Evolutionary conservation across 1,140 invertebrate species (phyloP), one percentile per base, ranked within the genome.

Genomic region (Heliconius eleuchia): DNA sequence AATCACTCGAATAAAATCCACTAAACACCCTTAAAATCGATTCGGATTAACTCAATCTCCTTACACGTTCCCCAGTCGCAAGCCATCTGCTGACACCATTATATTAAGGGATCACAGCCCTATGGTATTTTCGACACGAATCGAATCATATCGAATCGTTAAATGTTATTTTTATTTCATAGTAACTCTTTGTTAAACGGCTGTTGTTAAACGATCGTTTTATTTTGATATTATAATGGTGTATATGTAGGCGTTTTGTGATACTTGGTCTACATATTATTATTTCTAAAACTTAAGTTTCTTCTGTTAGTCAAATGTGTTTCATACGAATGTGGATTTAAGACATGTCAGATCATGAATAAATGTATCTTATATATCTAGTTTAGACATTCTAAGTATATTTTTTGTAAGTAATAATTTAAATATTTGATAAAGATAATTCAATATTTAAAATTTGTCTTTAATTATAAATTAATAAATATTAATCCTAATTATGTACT

Each of bases 131-230:
- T 60, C 71, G 60, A 83, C 80, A 86, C 83, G 83, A 87, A 66
- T 66, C 83, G 83, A 87, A 66, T 66, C 55, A 7, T 60, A 60
- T 55, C 46, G 42, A 52, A 80, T 77, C 75, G 79, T 79, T 84
- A 89, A 90, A 80, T 79, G 90, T 85, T 84, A 90, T 86, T 80
- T 74, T 78, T 70, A 77, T 85, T 90, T 91, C 85, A 81, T 74
- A 80, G 83, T 86, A 81, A 82, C 84, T 84, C 75, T 84, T 84
- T 83, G 83, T 85, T 84, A 80, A 78, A 79, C 80, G 84, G 81
- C 86, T 81, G 76, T 82, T 77, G 76, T 71, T 74, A 78, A 76
- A 66, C 73, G 70, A 70, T 84, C 50, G 66, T 81, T 81, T 82
- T 72, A 82, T 82, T 86, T 78, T 83, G 79, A 83, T 78, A 71